These are phyloP conservation scores for Donacobius atricapilla DNA, from an alignment of 2,113 vertebrate species.

Conservation along the genomic window DNA sequence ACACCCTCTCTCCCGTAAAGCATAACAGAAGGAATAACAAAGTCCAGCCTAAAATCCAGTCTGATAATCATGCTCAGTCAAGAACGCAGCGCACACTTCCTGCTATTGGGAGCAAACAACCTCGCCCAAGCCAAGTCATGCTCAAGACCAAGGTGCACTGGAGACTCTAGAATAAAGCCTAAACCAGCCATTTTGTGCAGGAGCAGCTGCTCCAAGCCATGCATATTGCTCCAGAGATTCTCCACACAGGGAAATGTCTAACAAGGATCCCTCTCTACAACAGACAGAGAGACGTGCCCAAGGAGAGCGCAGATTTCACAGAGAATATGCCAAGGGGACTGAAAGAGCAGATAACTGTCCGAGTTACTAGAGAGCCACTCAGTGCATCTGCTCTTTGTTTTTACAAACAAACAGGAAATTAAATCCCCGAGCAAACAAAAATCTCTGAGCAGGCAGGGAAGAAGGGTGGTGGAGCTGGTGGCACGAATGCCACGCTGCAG, in stretches of 20 bases:
- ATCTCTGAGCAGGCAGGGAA: background rate
- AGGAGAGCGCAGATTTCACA: background rate
- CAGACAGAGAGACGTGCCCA: fast-evolving
- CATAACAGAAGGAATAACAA: background rate
- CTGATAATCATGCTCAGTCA: background rate
- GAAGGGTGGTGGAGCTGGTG: fast-evolving
- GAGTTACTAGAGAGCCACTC: background rate
- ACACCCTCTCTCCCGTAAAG: background rate
- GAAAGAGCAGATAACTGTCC: background rate
- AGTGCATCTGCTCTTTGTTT: background rate
- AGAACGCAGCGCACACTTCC: background rate
- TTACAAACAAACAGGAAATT: conserved; percentile 32
- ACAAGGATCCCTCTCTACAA: fast-evolving
- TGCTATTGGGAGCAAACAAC: background rate
- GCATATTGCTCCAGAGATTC: background rate
- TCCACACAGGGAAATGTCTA: fast-evolving
- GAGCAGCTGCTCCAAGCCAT: background rate
- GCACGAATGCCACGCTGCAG: background rate
- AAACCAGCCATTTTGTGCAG: background rate
- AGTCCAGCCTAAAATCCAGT: background rate
- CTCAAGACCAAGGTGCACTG: background rate
- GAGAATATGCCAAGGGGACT: background rate
- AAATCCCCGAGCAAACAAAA: background rate
- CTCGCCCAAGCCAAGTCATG: background rate
- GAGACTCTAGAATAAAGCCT: background rate